These are phyloP conservation scores for Neodiprion lecontei DNA, from an alignment of 1,140 invertebrate genomes.

Conservation along the genomic window DNA sequence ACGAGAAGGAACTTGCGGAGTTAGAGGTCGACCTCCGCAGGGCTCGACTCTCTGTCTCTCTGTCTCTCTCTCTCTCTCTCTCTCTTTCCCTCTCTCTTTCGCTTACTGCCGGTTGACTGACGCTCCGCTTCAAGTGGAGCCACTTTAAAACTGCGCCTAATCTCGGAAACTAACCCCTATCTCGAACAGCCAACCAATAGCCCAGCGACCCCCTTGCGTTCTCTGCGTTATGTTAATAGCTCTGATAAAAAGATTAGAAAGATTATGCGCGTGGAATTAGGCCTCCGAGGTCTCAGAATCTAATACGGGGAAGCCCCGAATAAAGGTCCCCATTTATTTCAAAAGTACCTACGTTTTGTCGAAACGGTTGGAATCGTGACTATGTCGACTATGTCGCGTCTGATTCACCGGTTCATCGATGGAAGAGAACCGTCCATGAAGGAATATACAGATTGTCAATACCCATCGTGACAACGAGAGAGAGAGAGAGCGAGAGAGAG, in stretches of 20 bases:
- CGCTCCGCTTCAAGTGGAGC: constrained; percentile 3
- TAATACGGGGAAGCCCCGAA: background rate
- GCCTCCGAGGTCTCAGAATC: background rate
- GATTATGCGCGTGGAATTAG: background rate
- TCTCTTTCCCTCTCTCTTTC: background rate
- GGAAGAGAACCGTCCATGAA: constrained; percentile 23
- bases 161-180: constrained; percentile 7
- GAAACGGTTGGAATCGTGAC: background rate
- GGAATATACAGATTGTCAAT: constrained; percentile 2
- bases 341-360: background rate
- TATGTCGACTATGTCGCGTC: too few relatives aligned
- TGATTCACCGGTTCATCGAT: too few relatives aligned
- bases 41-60: background rate
- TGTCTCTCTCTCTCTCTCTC: too few relatives aligned
- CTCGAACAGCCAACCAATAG: constrained; percentile 3
- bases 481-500: background rate
- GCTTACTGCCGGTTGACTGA: background rate
- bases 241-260: constrained; percentile 5
- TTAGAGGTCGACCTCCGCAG: background rate
- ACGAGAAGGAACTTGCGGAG: background rate
- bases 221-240: constrained; percentile 5
- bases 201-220: background rate
- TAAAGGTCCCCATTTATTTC: background rate
- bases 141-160: constrained; percentile 5
- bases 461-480: too few relatives aligned